phyloP scores from a whole-genome alignment of 2,888 invertebrate genomes.

The Eumacrocentrus americanus region DNA sequence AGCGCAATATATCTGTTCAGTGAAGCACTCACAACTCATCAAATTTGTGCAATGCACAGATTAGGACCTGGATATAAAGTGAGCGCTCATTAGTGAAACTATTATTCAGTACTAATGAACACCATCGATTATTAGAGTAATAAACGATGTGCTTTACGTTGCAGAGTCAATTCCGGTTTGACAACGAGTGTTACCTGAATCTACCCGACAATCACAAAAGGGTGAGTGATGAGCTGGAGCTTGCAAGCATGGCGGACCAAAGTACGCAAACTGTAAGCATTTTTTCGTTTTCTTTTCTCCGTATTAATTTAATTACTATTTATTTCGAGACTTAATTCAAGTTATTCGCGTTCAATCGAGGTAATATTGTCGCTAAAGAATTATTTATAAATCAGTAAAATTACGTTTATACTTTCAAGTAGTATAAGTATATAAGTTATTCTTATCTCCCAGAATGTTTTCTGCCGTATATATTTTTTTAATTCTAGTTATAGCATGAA shows the following conservation, averaged over 20 bases:
- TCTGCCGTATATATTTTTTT: neutral
- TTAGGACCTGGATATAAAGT: slow-evolving; percentile 99
- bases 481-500: slow-evolving; percentile 19
- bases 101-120: neutral
- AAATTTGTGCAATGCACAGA: slow-evolving; percentile 98
- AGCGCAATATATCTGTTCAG: slow-evolving; percentile 98
- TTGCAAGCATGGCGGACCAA: slow-evolving; percentile 62
- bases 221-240: slow-evolving; percentile 77
- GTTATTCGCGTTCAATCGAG: slow-evolving; percentile 44
- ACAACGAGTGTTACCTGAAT: slow-evolving; percentile 98
- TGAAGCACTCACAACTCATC: slow-evolving; percentile 95
- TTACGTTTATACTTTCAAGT: neutral
- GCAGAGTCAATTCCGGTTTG: slow-evolving; percentile 99
- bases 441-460: too few species aligned
- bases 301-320: slow-evolving; percentile 27
- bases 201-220: slow-evolving; percentile 98
- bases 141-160: neutral
- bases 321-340: slow-evolving; percentile 36
- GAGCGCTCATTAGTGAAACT: slow-evolving; percentile 42
- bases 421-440: too few species aligned
- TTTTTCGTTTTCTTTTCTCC: slow-evolving; percentile 36
- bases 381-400: neutral
- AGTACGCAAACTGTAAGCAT: slow-evolving; percentile 77
- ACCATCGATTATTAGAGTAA: too few species aligned
- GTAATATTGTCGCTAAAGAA: neutral